A percentile compares a stretch with the other conserved stretches of the same genome.
Conservation (phyloP, 2,888 invertebrate genomes). For the Heteropelma amictum region DNA sequence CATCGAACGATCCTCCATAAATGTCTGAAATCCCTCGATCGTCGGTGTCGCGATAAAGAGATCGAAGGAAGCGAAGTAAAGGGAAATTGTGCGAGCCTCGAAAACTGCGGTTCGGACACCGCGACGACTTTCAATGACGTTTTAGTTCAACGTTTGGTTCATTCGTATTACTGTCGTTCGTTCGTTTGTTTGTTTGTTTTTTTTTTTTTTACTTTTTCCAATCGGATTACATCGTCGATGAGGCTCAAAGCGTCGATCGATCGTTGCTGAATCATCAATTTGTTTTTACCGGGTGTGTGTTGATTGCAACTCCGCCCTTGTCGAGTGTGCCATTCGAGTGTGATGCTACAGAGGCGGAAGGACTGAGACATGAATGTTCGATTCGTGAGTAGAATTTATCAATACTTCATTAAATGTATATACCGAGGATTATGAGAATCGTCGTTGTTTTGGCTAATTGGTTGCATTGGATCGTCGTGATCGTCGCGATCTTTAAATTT, state of each 20-base stretch:
- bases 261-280: too few relatives aligned
- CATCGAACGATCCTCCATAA: constrained; percentile 63
- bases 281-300: constrained; percentile 45
- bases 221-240: too few relatives aligned
- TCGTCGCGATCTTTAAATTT: too few relatives aligned
- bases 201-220: background rate
- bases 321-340: constrained; percentile 59
- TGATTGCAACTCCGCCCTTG: constrained; percentile 34
- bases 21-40: constrained; percentile 17
- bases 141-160: background rate
- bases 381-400: constrained; percentile 67
- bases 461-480: too few relatives aligned
- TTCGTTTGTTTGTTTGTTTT: constrained; percentile 3
- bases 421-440: too few relatives aligned
- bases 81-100: background rate
- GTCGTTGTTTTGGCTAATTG: too few relatives aligned
- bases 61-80: background rate
- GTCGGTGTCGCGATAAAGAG: constrained; percentile 17
- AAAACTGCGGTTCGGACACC: constrained; percentile 10
- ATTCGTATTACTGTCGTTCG: constrained; percentile 20
- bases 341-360: constrained; percentile 66
- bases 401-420: background rate
- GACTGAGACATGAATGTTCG: constrained; percentile 70
- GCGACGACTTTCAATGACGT: constrained; percentile 13
- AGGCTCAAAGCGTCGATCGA: too few relatives aligned